Base-by-base conservation (phyloP, 2,888 invertebrate genomes). In the Odontothrips loti region DNA sequence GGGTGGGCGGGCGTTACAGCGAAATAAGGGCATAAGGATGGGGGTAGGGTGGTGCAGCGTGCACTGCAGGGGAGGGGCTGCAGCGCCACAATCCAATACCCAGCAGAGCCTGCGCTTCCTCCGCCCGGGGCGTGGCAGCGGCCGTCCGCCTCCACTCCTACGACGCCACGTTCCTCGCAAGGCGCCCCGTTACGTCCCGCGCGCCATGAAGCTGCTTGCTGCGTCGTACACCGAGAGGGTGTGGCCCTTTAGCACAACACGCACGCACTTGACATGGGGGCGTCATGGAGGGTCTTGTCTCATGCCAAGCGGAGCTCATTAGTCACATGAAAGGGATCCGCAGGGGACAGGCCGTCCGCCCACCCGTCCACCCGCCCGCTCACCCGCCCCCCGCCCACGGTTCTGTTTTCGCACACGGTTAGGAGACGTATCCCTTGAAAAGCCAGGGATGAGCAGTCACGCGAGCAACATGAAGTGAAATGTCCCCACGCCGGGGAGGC, bases 21-120 rank as follows among this genome's bases (percentile, higher is more conserved):
- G 10, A 27, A 75, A 75, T 75, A 75, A 75, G 68, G 68, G 68
- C 68, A 75, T 27, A 75, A 75, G 68, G 68, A 12, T 75, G 23
- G 58, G 58, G 58, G 58, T 10, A 17, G 58, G 23, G 1, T 58
- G 68, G 27, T 75, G 68, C 68, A 75, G 68, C 27, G 34, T 43
- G 68, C 68, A 75, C 68, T 75, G 68, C 68, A 75, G 68, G 23
- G 68, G n/a, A 23, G 68, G 23, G 68, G 68, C 11, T 12, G 58
- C 20, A n/a, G 58, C 15, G 20, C n/a, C 15, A 17, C 58, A 58
- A 58, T 58, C 58, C 58, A 58, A 58, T 58, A 58, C 58, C 58
- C 58, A 8, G 20, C 58, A 17, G 6, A 8, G 20, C 58, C 58
- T 15, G 12, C 58, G 58, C 58, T 58, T 43, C 15, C 51, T 48